Conservation (phyloP, 92 coral and sea anemone genomes). For the Porites divaricata region DNA sequence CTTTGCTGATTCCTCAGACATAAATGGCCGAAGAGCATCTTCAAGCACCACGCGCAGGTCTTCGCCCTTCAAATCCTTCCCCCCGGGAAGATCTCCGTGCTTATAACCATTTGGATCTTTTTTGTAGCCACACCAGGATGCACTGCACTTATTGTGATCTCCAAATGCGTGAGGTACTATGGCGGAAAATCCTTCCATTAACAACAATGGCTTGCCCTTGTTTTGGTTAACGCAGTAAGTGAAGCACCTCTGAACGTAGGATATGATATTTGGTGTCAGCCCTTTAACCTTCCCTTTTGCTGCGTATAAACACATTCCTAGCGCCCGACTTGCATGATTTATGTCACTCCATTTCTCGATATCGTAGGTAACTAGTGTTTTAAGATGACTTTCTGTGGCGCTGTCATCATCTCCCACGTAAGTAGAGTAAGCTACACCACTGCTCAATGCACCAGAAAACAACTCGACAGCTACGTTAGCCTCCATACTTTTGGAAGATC, state of each 20-base stretch:
- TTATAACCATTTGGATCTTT: slow-evolving; percentile 39
- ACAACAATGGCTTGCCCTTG: slow-evolving; percentile 33
- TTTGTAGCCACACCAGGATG: slow-evolving; percentile 46
- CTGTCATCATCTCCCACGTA: slow-evolving; percentile 16
- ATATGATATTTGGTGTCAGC: slow-evolving; percentile 32
- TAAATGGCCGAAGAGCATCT: no score
- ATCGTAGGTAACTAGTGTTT: slow-evolving; percentile 29
- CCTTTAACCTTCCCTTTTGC: slow-evolving; percentile 38
- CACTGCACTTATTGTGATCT: slow-evolving; percentile 42
- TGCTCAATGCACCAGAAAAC: neutral
- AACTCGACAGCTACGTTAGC: neutral
- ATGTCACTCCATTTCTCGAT: slow-evolving; percentile 45
- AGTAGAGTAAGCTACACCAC: no score
- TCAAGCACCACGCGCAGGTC: neutral
- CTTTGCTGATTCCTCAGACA: no score
- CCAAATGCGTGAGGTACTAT: slow-evolving; percentile 67
- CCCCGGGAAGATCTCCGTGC: slow-evolving; percentile 47
- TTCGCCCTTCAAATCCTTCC: slow-evolving; percentile 51
- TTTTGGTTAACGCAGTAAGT: slow-evolving; percentile 64
- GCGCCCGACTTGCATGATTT: slow-evolving; percentile 25
- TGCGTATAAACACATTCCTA: slow-evolving; percentile 34
- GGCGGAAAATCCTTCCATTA: slow-evolving; percentile 27
- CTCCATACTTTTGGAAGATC: no score
- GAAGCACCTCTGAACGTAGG: slow-evolving; percentile 49
- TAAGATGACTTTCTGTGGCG: slow-evolving; percentile 19